Conservation (phyloP, 2,113 vertebrate genomes). For the Calonectris borealis region DNA sequence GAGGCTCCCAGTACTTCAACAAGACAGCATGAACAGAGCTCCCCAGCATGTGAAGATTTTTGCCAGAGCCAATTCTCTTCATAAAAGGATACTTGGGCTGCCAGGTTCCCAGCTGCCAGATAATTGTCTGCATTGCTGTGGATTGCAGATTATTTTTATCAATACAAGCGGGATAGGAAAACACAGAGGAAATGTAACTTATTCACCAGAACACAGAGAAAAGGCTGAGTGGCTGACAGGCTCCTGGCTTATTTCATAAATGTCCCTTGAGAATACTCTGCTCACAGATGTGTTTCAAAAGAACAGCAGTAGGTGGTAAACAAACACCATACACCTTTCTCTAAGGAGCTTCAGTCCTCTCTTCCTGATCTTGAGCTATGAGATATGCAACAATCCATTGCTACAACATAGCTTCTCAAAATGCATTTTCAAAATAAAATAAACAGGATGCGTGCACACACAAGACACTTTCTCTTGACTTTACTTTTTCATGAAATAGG, state of each 20-base stretch:
- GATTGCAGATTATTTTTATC: constrained; percentile 9
- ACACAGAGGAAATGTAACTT: not conserved
- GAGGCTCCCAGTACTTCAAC: not conserved
- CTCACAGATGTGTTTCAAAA: constrained; percentile 35
- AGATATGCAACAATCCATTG: not conserved
- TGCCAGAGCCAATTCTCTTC: not conserved
- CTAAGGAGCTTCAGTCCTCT: not conserved
- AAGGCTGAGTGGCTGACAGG: constrained; percentile 4
- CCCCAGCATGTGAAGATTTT: not conserved
- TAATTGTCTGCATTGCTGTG: not conserved
- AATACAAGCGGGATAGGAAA: not conserved
- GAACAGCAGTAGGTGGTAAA: constrained; percentile 30
- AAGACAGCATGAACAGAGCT: not conserved
- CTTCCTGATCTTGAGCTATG: not conserved
- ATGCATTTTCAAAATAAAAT: not conserved
- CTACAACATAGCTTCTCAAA: not conserved
- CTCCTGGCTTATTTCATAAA: constrained; percentile 2
- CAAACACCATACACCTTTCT: constrained; percentile 12
- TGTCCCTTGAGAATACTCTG: not conserved
- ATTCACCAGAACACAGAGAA: not conserved
- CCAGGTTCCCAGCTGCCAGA: not conserved
- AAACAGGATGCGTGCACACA: not conserved
- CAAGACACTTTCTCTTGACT: not conserved
- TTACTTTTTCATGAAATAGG: not conserved
- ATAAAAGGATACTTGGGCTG: not conserved